Conservation (phyloP, 2,797 vertebrate genomes). For the Gymnothorax javanicus region DNA sequence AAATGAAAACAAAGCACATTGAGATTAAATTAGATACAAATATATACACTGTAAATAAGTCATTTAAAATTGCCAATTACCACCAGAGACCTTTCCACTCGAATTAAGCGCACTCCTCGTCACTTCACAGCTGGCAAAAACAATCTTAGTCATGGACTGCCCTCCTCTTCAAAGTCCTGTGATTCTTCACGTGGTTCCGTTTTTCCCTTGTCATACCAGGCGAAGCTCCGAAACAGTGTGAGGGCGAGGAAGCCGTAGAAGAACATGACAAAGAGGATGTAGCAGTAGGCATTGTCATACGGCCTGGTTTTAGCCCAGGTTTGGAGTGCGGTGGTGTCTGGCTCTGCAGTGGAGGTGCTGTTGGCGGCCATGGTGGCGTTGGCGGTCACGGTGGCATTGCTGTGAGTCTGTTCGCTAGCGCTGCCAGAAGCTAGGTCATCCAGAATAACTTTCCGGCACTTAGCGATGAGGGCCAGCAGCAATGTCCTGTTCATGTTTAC, state of each 20-base stretch:
- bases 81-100: neutral
- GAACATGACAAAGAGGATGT: slow-evolving; percentile 87
- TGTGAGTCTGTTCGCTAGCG: slow-evolving; percentile 38
- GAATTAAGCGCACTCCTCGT: neutral
- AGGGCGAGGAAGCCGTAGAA: slow-evolving; percentile 87
- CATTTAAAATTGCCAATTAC: neutral
- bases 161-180: slow-evolving; percentile 79
- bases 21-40: neutral
- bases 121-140: neutral
- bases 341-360: slow-evolving; percentile 25
- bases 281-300: slow-evolving; percentile 88
- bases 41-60: neutral
- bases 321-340: slow-evolving; percentile 2
- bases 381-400: slow-evolving; percentile 30
- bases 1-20: neutral
- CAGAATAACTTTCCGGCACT: slow-evolving; percentile 60
- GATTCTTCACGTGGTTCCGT: slow-evolving; percentile 78
- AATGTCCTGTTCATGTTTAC: slow-evolving; percentile 59
- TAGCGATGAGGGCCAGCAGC: slow-evolving; percentile 60
- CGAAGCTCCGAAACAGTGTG: slow-evolving; percentile 84
- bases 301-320: slow-evolving; percentile 57
- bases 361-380: slow-evolving; percentile 31
- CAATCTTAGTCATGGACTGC: slow-evolving; percentile 70
- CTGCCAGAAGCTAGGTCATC: slow-evolving; percentile 69
- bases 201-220: slow-evolving; percentile 73